Conservation (phyloP, 2,888 invertebrate species). For the Frankliniella intonsa region DNA sequence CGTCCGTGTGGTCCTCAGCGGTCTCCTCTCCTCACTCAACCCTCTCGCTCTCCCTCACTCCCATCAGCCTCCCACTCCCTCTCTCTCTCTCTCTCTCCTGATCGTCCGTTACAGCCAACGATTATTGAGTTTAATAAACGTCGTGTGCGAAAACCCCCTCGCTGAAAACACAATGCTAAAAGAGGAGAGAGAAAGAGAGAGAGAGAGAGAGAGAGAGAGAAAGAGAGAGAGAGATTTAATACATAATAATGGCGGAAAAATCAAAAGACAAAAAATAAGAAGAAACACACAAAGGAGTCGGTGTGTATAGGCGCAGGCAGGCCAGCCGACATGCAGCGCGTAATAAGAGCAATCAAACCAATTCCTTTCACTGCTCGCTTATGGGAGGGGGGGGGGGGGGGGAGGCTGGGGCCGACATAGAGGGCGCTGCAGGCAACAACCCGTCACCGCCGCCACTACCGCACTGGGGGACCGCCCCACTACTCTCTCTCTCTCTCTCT, state of each 20-base stretch:
- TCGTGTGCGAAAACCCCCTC: too few relatives aligned
- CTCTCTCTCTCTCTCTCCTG: neutral
- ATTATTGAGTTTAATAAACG: too few relatives aligned
- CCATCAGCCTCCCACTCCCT: neutral
- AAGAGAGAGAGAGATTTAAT: too few relatives aligned
- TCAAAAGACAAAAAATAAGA: neutral
- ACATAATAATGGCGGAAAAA: too few relatives aligned
- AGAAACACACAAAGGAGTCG: neutral
- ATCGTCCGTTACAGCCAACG: too few relatives aligned
- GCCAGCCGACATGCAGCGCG: neutral
- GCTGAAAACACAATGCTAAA: too few relatives aligned
- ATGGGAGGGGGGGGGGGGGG: neutral
- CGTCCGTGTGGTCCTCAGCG: too few relatives aligned
- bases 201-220: too few relatives aligned
- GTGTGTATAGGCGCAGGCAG: neutral
- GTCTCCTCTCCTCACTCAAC: too few relatives aligned
- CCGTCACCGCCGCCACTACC: neutral
- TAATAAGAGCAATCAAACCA: slow-evolving; percentile 27
- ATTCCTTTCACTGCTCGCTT: slow-evolving; percentile 6
- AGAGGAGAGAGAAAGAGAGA: too few relatives aligned
- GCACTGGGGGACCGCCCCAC: neutral
- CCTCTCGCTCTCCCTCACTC: too few relatives aligned
- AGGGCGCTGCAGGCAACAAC: neutral
- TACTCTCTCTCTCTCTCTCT: neutral
- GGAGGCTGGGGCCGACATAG: neutral